phyloP scores from a whole-genome alignment of 2,113 vertebrate genomes.

The Dasyprocta punctata region DNA sequence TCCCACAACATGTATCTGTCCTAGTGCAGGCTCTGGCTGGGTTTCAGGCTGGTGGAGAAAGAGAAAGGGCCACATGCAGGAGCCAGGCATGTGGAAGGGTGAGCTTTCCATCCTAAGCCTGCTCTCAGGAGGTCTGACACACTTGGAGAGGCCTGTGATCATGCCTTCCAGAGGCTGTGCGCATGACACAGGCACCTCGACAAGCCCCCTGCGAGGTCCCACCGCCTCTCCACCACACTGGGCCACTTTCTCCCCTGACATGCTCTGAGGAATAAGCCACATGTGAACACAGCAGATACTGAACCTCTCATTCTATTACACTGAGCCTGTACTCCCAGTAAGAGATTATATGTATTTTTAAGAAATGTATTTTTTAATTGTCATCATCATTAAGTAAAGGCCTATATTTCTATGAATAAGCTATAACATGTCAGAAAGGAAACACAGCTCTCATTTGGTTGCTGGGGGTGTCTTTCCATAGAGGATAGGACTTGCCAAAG shows the following conservation, averaged over 20 bases:
- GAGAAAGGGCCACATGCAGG: background rate
- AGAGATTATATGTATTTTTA: constrained; percentile 23
- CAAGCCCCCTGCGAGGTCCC: background rate
- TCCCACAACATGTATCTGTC: background rate
- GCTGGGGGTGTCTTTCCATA: background rate
- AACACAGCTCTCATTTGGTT: background rate
- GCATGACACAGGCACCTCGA: background rate
- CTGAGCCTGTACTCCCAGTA: constrained; percentile 30
- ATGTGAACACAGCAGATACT: background rate
- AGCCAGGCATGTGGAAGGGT: background rate
- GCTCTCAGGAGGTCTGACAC: background rate
- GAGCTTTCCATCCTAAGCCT: background rate
- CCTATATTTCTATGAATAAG: background rate
- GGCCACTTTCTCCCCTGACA: background rate
- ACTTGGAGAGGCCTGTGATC: background rate
- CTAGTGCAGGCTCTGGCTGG: background rate
- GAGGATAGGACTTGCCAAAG: background rate
- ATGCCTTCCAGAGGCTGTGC: background rate
- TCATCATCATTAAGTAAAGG: background rate
- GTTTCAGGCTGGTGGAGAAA: background rate
- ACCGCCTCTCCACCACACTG: background rate
- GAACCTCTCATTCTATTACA: constrained; percentile 19
- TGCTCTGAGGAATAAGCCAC: background rate
- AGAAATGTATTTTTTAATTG: constrained; percentile 36
- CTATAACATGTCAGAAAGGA: background rate